These are phyloP conservation scores for Nomada flava DNA, from an alignment of 2,888 invertebrate species.

Conservation along the genomic window DNA sequence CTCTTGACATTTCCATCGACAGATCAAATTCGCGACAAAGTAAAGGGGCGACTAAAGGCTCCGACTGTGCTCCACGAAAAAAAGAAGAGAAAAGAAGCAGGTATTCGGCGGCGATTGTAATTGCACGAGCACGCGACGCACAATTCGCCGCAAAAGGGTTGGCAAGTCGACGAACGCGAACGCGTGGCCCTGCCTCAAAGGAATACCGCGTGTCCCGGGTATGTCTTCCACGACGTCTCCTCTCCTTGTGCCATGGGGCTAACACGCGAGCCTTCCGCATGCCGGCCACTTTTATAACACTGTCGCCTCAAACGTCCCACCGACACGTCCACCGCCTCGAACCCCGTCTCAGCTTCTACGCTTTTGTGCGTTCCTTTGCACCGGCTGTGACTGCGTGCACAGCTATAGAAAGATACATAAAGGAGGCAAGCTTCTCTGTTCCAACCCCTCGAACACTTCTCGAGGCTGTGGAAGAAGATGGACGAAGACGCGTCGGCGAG, in stretches of 20 bases:
- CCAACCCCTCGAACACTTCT: too few relatives aligned
- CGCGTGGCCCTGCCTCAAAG: constrained; percentile 69
- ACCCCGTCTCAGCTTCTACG: constrained; percentile 16
- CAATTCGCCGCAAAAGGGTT: constrained; percentile 63
- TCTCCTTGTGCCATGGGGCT: constrained; percentile 36
- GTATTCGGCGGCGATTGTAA: constrained; percentile 20
- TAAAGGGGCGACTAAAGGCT: too few relatives aligned
- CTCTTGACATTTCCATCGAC: too few relatives aligned
- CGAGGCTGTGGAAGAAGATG: too few relatives aligned
- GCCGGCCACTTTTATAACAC: constrained; percentile 64
- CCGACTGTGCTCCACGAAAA: too few relatives aligned
- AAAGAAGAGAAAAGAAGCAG: too few relatives aligned
- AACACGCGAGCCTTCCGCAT: constrained; percentile 64
- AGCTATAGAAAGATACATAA: background rate
- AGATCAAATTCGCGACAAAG: too few relatives aligned
- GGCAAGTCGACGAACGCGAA: constrained; percentile 58
- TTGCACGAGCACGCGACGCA: constrained; percentile 45
- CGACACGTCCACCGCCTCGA: constrained; percentile 46
- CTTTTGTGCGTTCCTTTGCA: constrained; percentile 30
- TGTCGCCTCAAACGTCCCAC: constrained; percentile 29
- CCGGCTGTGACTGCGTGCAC: constrained; percentile 8
- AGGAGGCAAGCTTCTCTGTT: too few relatives aligned
- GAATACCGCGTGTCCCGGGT: constrained; percentile 65
- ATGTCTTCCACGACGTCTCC: constrained; percentile 50
- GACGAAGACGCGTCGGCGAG: too few relatives aligned